Base-by-base conservation (phyloP, 1,140 invertebrate genomes). In the Eciton burchellii region DNA sequence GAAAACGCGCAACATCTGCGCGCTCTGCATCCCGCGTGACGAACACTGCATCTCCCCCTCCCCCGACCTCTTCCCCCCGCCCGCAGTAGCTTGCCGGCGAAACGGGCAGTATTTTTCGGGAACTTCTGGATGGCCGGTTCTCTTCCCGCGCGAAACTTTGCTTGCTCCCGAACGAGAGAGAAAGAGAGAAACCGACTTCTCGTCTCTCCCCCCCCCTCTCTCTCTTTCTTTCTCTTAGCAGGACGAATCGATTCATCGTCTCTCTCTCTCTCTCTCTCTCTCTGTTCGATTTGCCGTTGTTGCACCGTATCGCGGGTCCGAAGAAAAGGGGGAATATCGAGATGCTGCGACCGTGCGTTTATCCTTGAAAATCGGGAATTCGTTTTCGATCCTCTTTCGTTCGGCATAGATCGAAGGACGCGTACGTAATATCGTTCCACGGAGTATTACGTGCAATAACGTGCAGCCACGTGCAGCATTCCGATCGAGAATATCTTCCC, bases 1-100 rank as follows among this genome's bases (percentile, higher is more conserved):
- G 74, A 79, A n/a, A n/a, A n/a, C n/a, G n/a, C 41, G 74, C 63
- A 79, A 79, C 74, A 79, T 79, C 74, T 79, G 74, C 16, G 1
- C 52, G 3, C n/a, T 54, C 6, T 35, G 2, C 6, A 6, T 35
- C 6, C 35, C 35, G 35, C 35, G 35, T 35, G 35, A 35, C 35
- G 35, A 35, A 35, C 35, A 6, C 35, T 35, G 35, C 35, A 35
- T 35, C 35, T 35, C 6, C 35, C 35, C 35, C 35, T 35, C 35
- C 6, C 35, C 35, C 6, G 35, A n/a, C 35, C 35, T 35, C 35
- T 35, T 6, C 6, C 35, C 35, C n/a, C n/a, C n/a, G n/a, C n/a
- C n/a, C n/a, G n/a, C n/a, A n/a, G n/a, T n/a, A n/a, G n/a, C n/a
- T n/a, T 35, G 35, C 74, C 63, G 74, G 2, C 24, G 63, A 63